Conservation (phyloP, 2,113 vertebrate genomes). For the Cairina moschata region DNA sequence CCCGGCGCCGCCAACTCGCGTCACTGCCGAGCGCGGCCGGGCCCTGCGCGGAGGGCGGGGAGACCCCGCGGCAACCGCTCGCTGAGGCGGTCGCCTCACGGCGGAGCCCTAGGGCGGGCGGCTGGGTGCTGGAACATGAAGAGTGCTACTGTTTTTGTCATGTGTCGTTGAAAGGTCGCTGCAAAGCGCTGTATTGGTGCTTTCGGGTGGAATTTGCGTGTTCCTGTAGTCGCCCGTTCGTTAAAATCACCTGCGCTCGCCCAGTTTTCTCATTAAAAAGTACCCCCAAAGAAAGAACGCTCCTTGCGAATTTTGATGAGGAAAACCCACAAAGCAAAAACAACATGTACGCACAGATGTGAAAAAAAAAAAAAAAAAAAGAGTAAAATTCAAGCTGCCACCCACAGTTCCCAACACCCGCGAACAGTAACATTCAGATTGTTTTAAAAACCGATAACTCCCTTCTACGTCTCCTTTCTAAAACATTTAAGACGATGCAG, state of each 20-base stretch:
- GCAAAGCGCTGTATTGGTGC: too few species aligned
- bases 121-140: fast-evolving
- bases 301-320: neutral
- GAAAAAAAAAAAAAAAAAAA: neutral
- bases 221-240: neutral
- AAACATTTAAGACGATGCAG: neutral
- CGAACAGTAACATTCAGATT: neutral
- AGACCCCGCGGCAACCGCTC: neutral
- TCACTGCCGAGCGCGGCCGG: neutral
- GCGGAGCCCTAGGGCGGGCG: too few species aligned
- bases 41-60: neutral
- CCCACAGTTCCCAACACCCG: neutral
- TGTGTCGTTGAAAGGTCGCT: neutral
- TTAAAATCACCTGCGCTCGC: neutral
- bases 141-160: too few species aligned
- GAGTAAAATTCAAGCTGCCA: neutral
- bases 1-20: neutral
- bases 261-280: neutral
- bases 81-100: fast-evolving
- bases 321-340: neutral
- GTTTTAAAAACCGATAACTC: neutral
- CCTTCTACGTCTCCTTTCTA: neutral
- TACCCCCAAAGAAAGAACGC: too few species aligned
- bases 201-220: neutral
- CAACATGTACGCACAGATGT: neutral